Conservation (phyloP, 2,113 vertebrate genomes). For the Ascaphus truei region DNA sequence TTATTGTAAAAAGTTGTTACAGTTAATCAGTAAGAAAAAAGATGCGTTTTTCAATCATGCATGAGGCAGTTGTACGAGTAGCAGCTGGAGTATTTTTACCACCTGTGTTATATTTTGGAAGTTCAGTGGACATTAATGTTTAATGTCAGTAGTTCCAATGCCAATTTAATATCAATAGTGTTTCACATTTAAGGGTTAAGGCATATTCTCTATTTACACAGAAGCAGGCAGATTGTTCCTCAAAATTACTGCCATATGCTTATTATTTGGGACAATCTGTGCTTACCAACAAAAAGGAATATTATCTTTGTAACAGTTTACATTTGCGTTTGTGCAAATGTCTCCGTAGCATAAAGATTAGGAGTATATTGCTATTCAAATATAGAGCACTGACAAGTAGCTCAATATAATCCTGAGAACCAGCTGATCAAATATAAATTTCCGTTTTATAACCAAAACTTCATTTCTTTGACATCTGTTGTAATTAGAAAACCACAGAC, state of each 20-base stretch:
- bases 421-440: constrained; percentile 26
- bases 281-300: background rate
- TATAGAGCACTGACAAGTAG: background rate
- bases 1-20: no score
- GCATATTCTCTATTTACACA: no score
- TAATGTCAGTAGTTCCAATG: background rate
- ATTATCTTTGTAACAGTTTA: background rate
- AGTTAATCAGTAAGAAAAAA: no score
- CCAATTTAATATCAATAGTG: background rate
- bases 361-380: constrained; percentile 12
- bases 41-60: no score
- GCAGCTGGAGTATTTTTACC: constrained; percentile 3
- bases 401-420: background rate
- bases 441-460: constrained; percentile 6
- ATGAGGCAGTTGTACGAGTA: no score
- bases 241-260: no score
- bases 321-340: constrained; percentile 10
- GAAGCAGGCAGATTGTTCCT: no score
- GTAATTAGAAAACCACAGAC: background rate
- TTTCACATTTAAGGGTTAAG: no score
- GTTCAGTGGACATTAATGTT: background rate
- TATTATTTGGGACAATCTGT: background rate
- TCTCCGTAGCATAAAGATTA: constrained; percentile 14
- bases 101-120: background rate
- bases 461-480: constrained; percentile 1